These are phyloP conservation scores for Vollenhovia emeryi DNA, from an alignment of 1,140 invertebrate species.

Conservation along the genomic window DNA sequence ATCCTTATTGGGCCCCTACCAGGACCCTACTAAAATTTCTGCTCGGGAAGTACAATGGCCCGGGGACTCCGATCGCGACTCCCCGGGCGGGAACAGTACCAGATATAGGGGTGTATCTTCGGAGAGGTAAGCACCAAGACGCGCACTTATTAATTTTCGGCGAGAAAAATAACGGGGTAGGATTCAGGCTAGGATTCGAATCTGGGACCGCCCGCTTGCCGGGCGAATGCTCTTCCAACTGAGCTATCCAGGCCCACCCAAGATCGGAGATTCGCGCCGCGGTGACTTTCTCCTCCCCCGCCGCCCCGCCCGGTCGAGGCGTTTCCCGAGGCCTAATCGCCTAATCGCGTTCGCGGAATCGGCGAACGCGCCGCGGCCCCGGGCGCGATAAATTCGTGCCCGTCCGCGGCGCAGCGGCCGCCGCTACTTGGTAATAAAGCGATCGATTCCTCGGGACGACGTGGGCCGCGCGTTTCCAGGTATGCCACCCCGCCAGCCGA, in stretches of 20 bases:
- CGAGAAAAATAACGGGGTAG: no score
- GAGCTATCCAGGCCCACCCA: no score
- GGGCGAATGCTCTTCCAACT: no score
- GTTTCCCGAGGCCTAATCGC: neutral
- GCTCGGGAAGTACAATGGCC: neutral
- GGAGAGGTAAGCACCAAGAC: no score
- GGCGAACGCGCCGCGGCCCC: neutral
- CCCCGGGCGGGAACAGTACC: no score
- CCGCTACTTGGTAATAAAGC: constrained; percentile 50
- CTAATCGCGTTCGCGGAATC: constrained; percentile 54
- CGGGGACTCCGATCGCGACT: neutral
- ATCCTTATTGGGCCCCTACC: no score
- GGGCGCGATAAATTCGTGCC: constrained; percentile 53
- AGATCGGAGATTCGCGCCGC: neutral
- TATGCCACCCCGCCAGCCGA: constrained; percentile 28
- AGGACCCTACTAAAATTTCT: no score
- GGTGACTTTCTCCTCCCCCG: neutral
- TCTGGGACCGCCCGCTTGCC: no score
- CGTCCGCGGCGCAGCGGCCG: constrained; percentile 8
- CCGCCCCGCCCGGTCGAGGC: no score
- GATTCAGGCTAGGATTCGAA: no score
- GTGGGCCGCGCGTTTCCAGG: constrained; percentile 48
- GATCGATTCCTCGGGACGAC: constrained; percentile 50
- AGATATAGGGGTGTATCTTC: no score
- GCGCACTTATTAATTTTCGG: no score